These are phyloP conservation scores for Gobio occitaniae DNA, from an alignment of 2,797 vertebrate species.

Conservation along the genomic window DNA sequence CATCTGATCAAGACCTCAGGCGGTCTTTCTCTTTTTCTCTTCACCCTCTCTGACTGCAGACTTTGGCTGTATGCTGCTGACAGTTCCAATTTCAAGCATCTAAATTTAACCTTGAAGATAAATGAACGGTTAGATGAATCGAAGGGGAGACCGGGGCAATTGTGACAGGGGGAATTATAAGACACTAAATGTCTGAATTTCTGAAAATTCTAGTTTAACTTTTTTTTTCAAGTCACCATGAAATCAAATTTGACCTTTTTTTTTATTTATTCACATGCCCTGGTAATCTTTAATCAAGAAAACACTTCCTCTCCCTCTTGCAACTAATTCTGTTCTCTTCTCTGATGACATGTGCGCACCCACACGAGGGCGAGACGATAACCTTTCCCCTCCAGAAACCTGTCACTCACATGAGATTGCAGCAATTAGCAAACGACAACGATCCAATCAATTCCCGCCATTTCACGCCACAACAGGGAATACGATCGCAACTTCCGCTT, in stretches of 20 bases:
- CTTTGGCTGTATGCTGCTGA: conserved; percentile 6
- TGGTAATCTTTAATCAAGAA: background rate
- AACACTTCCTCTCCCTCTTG: background rate
- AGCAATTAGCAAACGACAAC: background rate
- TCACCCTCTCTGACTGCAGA: conserved; percentile 21
- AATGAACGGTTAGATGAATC: conserved; percentile 14
- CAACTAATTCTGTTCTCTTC: background rate
- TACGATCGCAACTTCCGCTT: background rate
- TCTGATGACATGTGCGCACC: background rate
- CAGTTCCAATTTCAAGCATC: conserved; percentile 25
- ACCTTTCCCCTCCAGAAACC: background rate
- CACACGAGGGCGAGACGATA: background rate
- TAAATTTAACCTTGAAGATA: conserved; percentile 38
- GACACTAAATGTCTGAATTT: background rate
- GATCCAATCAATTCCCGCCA: background rate
- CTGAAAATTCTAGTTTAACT: background rate
- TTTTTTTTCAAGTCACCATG: background rate
- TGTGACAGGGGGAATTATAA: background rate
- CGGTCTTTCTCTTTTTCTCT: conserved; percentile 17
- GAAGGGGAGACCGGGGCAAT: background rate
- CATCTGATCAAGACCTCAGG: conserved; percentile 37
- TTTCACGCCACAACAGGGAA: background rate
- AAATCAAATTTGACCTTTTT: background rate
- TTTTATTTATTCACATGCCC: background rate
- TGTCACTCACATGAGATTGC: background rate